Evolutionary conservation across 2,797 vertebrate species (phyloP), one percentile per base, ranked within the genome.

Genomic region (Halcyon smyrnensis): DNA sequence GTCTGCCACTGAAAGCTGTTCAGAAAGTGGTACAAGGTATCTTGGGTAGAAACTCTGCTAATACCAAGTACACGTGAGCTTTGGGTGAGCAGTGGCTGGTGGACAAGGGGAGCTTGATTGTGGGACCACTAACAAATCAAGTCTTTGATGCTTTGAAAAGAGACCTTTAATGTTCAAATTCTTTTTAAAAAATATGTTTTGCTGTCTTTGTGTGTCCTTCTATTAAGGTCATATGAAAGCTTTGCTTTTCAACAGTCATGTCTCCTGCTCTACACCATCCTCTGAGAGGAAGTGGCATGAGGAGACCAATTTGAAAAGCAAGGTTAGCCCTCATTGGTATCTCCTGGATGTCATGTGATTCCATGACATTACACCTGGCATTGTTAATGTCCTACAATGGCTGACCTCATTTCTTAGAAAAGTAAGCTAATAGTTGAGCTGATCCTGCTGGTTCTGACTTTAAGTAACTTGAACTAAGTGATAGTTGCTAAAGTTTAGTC

Each of bases 101-200:
- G 28, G 37, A 46, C 0, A 2, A 76, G 54, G 57, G 59, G 69
- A 73, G 34, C 34, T 84, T 0, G 0, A 9, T 74, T 68, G 27
- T 59, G 37, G 62, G 34, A 84, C 19, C 1, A 2, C 15, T 48
- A 63, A 48, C 9, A 68, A 51, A 45, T 36, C 23, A n/a, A 20
- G 16, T 56, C 56, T 64, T 36, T 48, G 51, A 51, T 43, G 28
- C 50, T 65, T 56, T 30, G 15, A 34, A 67, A 69, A 59, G 77
- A 50, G 20, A 60, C 18, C 20, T 78, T 6, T 28, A 18, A 4
- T 53, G 28, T 69, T 91, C 7, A 53, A 59, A 82, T 37, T 12
- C 0, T 34, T 68, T 17, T 75, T 85, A 11, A 11, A 76, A 70
- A 23, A 2, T 23, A 0, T 54, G 27, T 71, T 85, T 63, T 65